Conservation (phyloP, 2,797 vertebrate genomes). For the Tachyglossus aculeatus region DNA sequence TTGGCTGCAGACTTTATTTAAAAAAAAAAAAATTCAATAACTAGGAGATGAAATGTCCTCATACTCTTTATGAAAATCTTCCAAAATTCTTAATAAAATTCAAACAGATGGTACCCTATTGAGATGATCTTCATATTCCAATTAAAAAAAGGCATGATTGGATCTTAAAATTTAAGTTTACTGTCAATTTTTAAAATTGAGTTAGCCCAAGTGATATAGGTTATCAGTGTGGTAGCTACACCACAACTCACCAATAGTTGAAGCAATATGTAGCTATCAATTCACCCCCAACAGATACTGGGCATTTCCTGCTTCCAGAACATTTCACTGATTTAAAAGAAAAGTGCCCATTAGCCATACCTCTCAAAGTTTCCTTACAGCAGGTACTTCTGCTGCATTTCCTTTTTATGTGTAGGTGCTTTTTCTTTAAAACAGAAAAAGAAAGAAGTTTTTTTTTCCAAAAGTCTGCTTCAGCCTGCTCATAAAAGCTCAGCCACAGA, state of each 20-base stretch:
- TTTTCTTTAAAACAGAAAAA: no score
- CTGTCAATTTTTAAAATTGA: neutral
- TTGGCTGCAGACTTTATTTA: neutral
- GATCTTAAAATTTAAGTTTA: conserved; percentile 6
- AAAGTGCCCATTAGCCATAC: conserved; percentile 3
- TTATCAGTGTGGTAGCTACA: neutral
- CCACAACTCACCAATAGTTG: neutral
- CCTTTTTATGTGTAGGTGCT: neutral
- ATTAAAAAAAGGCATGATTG: conserved; percentile 4
- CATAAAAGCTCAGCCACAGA: neutral
- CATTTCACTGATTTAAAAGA: neutral
- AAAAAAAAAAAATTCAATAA: neutral
- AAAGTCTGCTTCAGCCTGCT: neutral
- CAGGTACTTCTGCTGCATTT: neutral
- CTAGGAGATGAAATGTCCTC: neutral
- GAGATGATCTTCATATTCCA: conserved; percentile 1
- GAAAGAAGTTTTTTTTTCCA: no score
- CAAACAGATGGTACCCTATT: neutral
- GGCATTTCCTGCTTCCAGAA: neutral
- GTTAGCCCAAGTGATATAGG: neutral
- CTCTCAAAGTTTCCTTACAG: neutral
- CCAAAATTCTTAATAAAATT: neutral
- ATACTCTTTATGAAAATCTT: conserved; percentile 18
- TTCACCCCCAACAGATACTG: conserved; percentile 2
- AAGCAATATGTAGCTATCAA: neutral